phyloP scores from a whole-genome alignment of 2,888 invertebrate genomes.

The Alloplasta piceator region DNA sequence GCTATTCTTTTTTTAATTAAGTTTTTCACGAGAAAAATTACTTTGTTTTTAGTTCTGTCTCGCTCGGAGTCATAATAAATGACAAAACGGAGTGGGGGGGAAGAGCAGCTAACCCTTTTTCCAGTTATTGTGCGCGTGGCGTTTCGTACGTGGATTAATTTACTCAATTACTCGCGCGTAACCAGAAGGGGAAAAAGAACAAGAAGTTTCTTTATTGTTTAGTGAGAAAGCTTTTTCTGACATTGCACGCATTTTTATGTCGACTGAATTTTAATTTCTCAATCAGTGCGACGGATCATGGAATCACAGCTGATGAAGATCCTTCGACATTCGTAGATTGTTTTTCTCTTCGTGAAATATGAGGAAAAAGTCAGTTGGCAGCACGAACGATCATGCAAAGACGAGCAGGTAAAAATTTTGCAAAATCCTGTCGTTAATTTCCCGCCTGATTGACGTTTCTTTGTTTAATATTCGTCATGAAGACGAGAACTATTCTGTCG shows the following conservation, averaged over 20 bases:
- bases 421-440: slow-evolving; percentile 1
- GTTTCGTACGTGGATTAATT: not conserved
- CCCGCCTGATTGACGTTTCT: not conserved
- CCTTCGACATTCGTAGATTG: slow-evolving; percentile 30
- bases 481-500: not conserved
- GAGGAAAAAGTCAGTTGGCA: slow-evolving; percentile 76
- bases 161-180: slow-evolving; percentile 8
- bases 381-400: slow-evolving; percentile 71
- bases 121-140: slow-evolving; percentile 46
- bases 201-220: slow-evolving; percentile 1
- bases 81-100: too few species aligned
- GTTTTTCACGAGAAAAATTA: too few species aligned
- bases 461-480: slow-evolving; percentile 1
- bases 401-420: slow-evolving; percentile 71
- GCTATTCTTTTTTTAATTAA: too few species aligned
- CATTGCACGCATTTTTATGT: not conserved
- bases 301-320: slow-evolving; percentile 32
- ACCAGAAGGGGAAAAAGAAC: not conserved
- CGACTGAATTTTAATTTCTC: too few species aligned
- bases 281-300: slow-evolving; percentile 27
- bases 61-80: too few species aligned
- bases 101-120: too few species aligned
- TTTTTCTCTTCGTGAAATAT: slow-evolving; percentile 66
- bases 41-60: too few species aligned
- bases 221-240: not conserved